Evolutionary conservation across 2,113 vertebrate genomes (phyloP).

Genomic region (Clarias batrachus): DNA sequence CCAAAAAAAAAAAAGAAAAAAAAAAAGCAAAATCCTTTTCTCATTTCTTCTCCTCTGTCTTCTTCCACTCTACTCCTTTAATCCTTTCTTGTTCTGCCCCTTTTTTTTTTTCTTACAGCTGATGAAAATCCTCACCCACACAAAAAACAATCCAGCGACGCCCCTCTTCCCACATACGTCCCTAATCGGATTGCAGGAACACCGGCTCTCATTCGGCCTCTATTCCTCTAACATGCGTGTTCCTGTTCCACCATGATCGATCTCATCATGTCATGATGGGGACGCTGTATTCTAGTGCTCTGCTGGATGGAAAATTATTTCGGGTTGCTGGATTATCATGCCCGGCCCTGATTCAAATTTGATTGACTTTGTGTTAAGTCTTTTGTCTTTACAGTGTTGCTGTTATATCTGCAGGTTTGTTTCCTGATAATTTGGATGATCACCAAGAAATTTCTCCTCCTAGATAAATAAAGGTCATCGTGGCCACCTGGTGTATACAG

Average conservation of each 20-base stretch:
- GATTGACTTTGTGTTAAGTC: neutral
- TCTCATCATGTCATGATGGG: neutral
- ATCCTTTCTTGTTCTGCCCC: constrained; percentile 20
- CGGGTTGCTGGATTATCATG: neutral
- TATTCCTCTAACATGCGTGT: constrained; percentile 10
- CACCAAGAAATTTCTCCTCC: neutral
- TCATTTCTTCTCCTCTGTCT: constrained; percentile 22
- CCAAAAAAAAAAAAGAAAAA: neutral
- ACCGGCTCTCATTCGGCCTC: constrained; percentile 14
- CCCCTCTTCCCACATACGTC: constrained; percentile 20
- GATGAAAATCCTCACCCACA: constrained; percentile 35
- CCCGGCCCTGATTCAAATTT: neutral
- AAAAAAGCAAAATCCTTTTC: neutral
- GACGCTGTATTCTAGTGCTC: neutral
- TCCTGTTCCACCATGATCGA: constrained; percentile 19
- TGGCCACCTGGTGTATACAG: neutral
- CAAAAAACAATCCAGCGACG: constrained; percentile 33
- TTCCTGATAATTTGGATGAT: neutral
- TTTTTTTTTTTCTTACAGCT: constrained; percentile 15
- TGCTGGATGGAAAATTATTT: neutral
- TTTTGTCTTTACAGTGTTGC: too few species aligned
- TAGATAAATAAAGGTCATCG: neutral
- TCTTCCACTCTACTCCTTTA: constrained; percentile 33
- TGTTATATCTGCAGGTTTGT: neutral
- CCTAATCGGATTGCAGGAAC: constrained; percentile 26